Base-by-base conservation (phyloP, 2,888 invertebrate genomes). In the Chalcosyrphus nemorum region DNA sequence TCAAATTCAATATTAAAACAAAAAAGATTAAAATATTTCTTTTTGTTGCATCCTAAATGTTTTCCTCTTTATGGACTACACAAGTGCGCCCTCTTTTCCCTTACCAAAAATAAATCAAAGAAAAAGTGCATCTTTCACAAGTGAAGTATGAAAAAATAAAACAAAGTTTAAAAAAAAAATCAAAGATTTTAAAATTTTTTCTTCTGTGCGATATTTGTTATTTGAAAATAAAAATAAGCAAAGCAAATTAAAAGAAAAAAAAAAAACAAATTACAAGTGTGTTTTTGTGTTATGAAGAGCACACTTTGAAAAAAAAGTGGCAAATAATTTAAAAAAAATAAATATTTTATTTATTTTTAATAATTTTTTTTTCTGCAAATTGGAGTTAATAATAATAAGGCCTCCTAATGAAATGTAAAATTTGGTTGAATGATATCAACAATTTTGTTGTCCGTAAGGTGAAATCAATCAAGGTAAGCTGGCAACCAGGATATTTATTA, bases 391-490 rank as follows among this genome's bases (percentile, higher is more conserved):
- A 81, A 24, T 54, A n/a, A n/a, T 56, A 86, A 86, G 63, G 89
- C 90, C 88, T 90, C 89, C 90, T 88, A 87, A 91, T 91, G 91
- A 91, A 91, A 91, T 91, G 91, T 88, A 91, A 91, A 91, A 90
- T 89, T 86, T 91, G 91, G 91, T 90, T 91, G 66, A 90, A 90
- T 88, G 91, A 91, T 89, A 88, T 91, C 89, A 91, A 91, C 91
- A 90, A 90, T 85, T 91, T 90, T 89, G 90, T 91, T 91, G 91
- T 89, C 77, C 90, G 90, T 80, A 89, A 88, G 88, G 87, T 91
- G 81, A 91, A 91, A 87, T 90, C 89, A 68, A 90, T 91, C 81
- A 91, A 91, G 91, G 91, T 91, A 90, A 90, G 84, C 87, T 82
- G 19, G 24, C 15, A 38, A 43, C 9, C 7, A 43, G 43, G 17